Evolutionary conservation across 2,113 vertebrate genomes (phyloP), one percentile per base, ranked within the genome.

Genomic region (Piliocolobus tephrosceles): DNA sequence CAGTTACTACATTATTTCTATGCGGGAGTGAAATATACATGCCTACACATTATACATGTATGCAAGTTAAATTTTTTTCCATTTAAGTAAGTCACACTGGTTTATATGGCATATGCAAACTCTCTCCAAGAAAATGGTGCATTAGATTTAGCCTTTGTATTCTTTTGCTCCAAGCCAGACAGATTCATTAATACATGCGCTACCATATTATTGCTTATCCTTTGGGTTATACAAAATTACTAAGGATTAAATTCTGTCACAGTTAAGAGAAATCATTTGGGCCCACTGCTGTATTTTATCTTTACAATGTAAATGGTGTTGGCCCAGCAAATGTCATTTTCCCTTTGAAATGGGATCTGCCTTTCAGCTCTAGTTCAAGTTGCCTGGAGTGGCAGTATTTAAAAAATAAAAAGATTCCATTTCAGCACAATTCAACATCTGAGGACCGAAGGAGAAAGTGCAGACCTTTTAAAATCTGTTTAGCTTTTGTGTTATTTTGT

Each of bases 351-450:
- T 91, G 80, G 58, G 97, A 98, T 96, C 66, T 95, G 85, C 55
- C 98, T 98, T 98, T 89, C 93, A 97, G 94, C 87, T 96, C 84
- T 98, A 98, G 97, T 88, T 95, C 83, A 97, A 91, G 97, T 97
- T 98, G 97, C 85, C 91, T 52, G 50, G 88, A 97, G 97, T 76
- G 92, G 96, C 84, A 97, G 57, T 58, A 57, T 5, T 2, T 96
- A 93, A 97, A 98, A 98, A 98, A 98, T 94, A 98, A 95, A 98
- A 98, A 97, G 95, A 97, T 98, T 97, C 93, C 12, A 66, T 98
- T 98, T 98, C 91, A 94, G 96, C 96, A 98, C 96, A 98, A 94
- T 98, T 98, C 91, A 89, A 57, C 95, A 98, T 97, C 95, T 98
- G 92, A 98, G 79, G 79, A 88, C 89, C 90, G 83, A 97, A 83